Percentiles rank a stretch among this genome's conserved stretches.
Conservation (phyloP, 2,113 vertebrate genomes). For the Gulo gulo region DNA sequence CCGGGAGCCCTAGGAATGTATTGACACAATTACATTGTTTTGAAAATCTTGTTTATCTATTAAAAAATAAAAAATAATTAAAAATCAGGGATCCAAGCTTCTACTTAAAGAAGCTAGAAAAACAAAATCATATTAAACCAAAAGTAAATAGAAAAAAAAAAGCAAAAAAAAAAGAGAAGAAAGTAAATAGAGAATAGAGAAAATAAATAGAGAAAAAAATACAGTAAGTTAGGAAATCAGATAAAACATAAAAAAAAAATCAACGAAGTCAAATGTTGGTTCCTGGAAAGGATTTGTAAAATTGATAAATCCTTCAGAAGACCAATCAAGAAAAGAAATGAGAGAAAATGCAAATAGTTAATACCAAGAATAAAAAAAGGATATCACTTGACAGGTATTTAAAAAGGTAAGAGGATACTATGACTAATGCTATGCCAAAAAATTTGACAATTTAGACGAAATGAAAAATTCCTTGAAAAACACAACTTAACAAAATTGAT, state of each 20-base stretch:
- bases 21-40: neutral
- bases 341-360: neutral
- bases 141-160: neutral
- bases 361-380: neutral
- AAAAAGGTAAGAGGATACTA: neutral
- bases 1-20: neutral
- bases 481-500: neutral
- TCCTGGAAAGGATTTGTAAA: neutral
- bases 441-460: neutral
- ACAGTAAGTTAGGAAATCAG: neutral
- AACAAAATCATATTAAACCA: neutral
- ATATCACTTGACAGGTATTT: constrained; percentile 14
- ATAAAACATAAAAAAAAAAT: neutral
- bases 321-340: neutral
- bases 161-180: neutral
- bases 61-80: neutral
- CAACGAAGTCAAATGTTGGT: neutral
- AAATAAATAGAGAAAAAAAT: neutral
- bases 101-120: neutral
- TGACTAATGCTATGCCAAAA: neutral
- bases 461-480: constrained; percentile 10
- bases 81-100: neutral
- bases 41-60: neutral
- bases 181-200: neutral
- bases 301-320: neutral